Evolutionary conservation across 2,888 invertebrate species (phyloP).

Genomic region (Lithophane socia): DNA sequence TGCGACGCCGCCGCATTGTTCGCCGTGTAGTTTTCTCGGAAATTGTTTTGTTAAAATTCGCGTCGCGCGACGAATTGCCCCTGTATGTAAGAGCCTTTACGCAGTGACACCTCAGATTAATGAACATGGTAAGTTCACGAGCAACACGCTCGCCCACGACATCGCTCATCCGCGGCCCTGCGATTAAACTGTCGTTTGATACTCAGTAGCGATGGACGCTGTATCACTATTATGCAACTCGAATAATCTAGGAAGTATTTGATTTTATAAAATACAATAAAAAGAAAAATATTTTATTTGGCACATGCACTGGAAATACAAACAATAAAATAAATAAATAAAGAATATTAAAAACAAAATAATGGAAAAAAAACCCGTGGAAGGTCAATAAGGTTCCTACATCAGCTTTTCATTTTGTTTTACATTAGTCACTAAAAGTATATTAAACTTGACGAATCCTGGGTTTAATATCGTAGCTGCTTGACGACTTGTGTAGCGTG

Average conservation of each 20-base stretch:
- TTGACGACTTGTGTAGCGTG: neutral
- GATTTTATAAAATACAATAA: too few relatives aligned
- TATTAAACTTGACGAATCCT: neutral
- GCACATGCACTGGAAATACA: too few relatives aligned
- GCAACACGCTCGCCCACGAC: slow-evolving; percentile 16
- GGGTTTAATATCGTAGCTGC: neutral
- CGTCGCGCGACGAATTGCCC: too few relatives aligned
- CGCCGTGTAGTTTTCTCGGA: too few relatives aligned
- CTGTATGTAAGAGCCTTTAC: too few relatives aligned
- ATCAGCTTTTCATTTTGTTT: neutral
- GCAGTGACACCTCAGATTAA: slow-evolving; percentile 42
- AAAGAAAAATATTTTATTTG: too few relatives aligned
- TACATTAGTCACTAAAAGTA: neutral
- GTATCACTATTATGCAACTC: neutral
- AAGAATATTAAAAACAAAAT: too few relatives aligned
- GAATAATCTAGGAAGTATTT: neutral
- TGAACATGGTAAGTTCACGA: slow-evolving; percentile 42
- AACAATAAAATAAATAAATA: too few relatives aligned
- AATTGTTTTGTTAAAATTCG: too few relatives aligned
- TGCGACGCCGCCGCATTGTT: too few relatives aligned
- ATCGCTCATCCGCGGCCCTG: slow-evolving; percentile 47
- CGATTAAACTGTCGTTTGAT: slow-evolving; percentile 57
- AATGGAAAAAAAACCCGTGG: too few relatives aligned
- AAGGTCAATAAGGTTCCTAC: too few relatives aligned
- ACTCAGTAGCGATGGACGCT: slow-evolving; percentile 45